phyloP scores from a whole-genome alignment of 1,140 invertebrate genomes.

The Anoplophora glabripennis region DNA sequence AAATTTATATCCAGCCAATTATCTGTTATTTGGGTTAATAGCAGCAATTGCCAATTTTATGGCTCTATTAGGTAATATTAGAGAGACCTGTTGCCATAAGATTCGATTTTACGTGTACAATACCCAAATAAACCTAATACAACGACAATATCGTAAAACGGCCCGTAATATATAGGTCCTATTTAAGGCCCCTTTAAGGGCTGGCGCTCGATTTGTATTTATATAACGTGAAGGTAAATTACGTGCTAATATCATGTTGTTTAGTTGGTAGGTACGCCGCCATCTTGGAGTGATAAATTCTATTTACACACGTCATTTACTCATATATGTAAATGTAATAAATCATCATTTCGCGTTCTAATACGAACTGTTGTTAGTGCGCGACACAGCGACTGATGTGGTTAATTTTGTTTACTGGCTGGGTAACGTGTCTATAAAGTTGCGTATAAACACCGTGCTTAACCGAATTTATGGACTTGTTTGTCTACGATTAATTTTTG shows the following conservation, averaged over 20 bases:
- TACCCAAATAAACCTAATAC: too few species aligned
- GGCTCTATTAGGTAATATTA: too few species aligned
- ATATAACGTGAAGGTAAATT: constrained; percentile 1
- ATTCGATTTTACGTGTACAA: too few species aligned
- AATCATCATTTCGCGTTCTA: constrained; percentile 31
- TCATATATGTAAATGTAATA: constrained; percentile 26
- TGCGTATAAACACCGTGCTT: background rate
- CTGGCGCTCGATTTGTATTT: too few species aligned
- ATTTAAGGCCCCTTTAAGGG: too few species aligned
- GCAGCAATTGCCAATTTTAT: too few species aligned
- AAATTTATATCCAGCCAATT: too few species aligned
- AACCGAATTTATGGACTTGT: constrained; percentile 8
- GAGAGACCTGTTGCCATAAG: too few species aligned
- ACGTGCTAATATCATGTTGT: constrained; percentile 13
- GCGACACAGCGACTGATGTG: constrained; percentile 16
- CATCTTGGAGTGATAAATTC: constrained; percentile 32
- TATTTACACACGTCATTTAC: constrained; percentile 32
- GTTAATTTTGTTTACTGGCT: constrained; percentile 20
- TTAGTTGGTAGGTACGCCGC: constrained; percentile 5
- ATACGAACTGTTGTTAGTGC: constrained; percentile 19
- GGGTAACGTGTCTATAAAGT: constrained; percentile 17
- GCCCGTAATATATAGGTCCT: too few species aligned
- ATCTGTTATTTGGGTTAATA: too few species aligned
- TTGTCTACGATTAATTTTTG: background rate
- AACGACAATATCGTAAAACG: too few species aligned